Evolutionary conservation across 23 tunicate genomes (phyloP), one percentile per base, ranked within the genome.

Genomic region (Styela plicata): DNA sequence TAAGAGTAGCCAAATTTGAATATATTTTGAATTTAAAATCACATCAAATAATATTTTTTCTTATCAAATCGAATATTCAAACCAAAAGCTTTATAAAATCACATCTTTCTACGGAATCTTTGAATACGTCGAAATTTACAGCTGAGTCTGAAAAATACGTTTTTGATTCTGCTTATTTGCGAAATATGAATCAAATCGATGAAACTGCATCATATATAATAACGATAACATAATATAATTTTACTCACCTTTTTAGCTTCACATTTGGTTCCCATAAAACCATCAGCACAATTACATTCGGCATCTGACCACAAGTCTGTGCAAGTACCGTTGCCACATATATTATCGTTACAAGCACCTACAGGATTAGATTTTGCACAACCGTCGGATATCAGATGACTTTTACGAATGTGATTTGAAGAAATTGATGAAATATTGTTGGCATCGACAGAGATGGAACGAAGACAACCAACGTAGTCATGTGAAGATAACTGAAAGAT

Each of bases 381-480:
- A 0, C 94, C 88, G 63, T 84, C 70, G 5, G 65, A 18, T 1
- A 88, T 82, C 21, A 62, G 52, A 31, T 28, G 64, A 10, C 31
- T 78, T 24, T 28, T 1, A 20, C 35, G 52, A 0, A 89, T 84
- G 32, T n/a, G 33, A 3, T 84, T 68, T 1, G 89, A 83, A 31
- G 71, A 24, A 19, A 77, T 21, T 19, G 73, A 28, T 20, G 65
- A 33, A 68, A 91, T 73, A 2, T 19, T 22, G 30, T 64, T 70
- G 64, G 79, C 35, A 64, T 91, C 89, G 36, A 91, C 33, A 30
- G 65, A 24, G 10, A 91, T 33, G 57, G 64, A 63, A 20, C 89
- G 33, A 19, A 91, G 78, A 68, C 97, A 91, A 2, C 97, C 97
- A 52, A 91, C 97, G 63, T 75, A 91, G 77, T 91, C 97, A 28